Base-by-base conservation (phyloP, 2,113 vertebrate genomes). In the Aldabrachelys gigantea region DNA sequence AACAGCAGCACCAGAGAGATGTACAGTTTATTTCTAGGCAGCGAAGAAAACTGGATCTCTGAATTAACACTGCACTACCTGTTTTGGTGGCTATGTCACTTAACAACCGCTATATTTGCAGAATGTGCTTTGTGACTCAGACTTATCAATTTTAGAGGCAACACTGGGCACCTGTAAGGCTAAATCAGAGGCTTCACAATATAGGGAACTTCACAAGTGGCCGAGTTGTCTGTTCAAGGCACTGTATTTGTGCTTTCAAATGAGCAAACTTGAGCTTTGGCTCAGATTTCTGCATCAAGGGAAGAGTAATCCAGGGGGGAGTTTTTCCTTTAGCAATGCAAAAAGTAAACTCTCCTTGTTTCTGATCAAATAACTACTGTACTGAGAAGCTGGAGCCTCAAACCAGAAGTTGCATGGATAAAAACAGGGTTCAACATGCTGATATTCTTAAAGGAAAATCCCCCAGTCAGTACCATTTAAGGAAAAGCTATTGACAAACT, bases 201-300 rank as follows among this genome's bases (percentile, higher is more conserved):
- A 44, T n/a, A 6, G 24, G 81, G 13, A 92, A 57, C 82, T 90
- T 88, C 78, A 62, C 27, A 80, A 92, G 76, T 19, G 49, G 65
- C 29, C 41, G 27, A 93, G n/a, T 0, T 0, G 47, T 24, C 44
- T 89, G 78, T 31, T 75, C n/a, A 83, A 81, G 21, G 53, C 16
- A 82, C 3, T 0, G 3, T 4, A 35, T 85, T 92, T 29, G 22
- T n/a, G 87, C 94, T 97, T 90, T 94, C 92, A 95, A 97, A 97
- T 82, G 31, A 95, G 89, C 85, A 88, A 97, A 94, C 57, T 92
- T 88, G 38, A 94, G 91, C 80, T 80, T 88, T 90, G 94, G 88
- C 81, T 96, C 95, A 95, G 93, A 95, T 96, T 96, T 92, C 83
- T 49, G 44, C 89, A 17, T 97, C 88, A 93, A 96, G 96, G 93